Evolutionary conservation across 2,888 invertebrate genomes (phyloP).

Genomic region (Norana najaformis): DNA sequence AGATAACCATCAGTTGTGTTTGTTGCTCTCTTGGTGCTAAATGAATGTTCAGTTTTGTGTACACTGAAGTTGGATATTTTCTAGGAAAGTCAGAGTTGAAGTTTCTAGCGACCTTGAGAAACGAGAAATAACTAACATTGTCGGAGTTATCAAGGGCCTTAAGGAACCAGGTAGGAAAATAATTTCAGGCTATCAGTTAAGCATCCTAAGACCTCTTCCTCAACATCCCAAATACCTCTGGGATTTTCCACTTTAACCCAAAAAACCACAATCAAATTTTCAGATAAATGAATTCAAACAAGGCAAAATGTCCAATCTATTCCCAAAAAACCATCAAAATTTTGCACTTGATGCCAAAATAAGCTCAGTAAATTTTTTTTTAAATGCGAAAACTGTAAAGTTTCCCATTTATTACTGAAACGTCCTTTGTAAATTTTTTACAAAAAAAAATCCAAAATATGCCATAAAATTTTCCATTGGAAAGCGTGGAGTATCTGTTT

Average conservation of each 20-base stretch:
- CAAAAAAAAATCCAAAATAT: too few relatives aligned
- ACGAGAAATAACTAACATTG: conserved; percentile 46
- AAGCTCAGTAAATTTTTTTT: too few relatives aligned
- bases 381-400: too few relatives aligned
- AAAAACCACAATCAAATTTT: not conserved
- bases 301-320: not conserved
- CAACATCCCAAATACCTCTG: not conserved
- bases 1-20: not conserved
- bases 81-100: conserved; percentile 44
- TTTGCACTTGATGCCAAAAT: too few relatives aligned
- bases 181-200: too few relatives aligned
- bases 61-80: not conserved
- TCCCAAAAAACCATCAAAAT: too few relatives aligned
- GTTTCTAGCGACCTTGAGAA: conserved; percentile 42
- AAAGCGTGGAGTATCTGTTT: too few relatives aligned
- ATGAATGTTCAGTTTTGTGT: not conserved
- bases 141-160: conserved; percentile 47
- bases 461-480: too few relatives aligned
- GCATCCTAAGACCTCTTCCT: too few relatives aligned
- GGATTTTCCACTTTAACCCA: not conserved
- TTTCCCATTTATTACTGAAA: too few relatives aligned
- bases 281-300: not conserved
- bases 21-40: not conserved
- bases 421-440: too few relatives aligned
- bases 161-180: conserved; percentile 47